Evolutionary conservation across 2,797 vertebrate genomes (phyloP), one percentile per base, ranked within the genome.

Genomic region (Dermochelys coriacea): DNA sequence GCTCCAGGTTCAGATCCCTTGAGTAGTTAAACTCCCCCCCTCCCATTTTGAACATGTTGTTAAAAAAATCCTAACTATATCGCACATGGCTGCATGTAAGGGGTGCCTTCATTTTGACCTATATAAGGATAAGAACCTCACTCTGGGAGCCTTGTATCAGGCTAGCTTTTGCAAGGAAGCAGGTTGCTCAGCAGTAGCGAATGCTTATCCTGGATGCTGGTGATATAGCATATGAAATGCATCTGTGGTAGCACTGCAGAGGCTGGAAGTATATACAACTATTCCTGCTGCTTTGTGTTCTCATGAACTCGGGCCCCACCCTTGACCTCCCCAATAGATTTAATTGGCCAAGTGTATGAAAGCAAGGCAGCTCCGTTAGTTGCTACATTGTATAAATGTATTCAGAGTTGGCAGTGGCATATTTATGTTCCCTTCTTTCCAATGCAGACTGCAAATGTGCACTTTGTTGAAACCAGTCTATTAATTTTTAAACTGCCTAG

Each of bases 391-490:
- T 91, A 37, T 91, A 82, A 91, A 93, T 88, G 89, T 37, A 85
- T 88, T 96, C 54, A 45, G 81, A 75, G 59, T 86, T 95, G 97
- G 90, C 93, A 90, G 50, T 2, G 1, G 0, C 10, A 1, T 89
- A 80, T 95, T 96, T 91, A n/a, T 86, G 57, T 92, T 95, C 27
- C 0, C 21, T 92, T 86, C 80, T 94, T 64, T 96, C 94, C 93
- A 96, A 82, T 64, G 74, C 91, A 94, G 84, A 34, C 95, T 93
- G 93, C 68, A 94, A 95, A 90, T 96, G 82, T 2, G 31, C 37
- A 79, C 88, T 95, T 95, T 2, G n/a, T 95, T 94, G 89, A 93
- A 96, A 95, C 82, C 86, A 93, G 23, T 87, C 88, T 93, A 85
- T 81, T 96, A 74, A 93, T 94, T 97, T 96, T 93, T 93, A 12